These are phyloP conservation scores for Drosophila hawaiiensis DNA, from an alignment of 2,888 invertebrate species.

Conservation along the genomic window DNA sequence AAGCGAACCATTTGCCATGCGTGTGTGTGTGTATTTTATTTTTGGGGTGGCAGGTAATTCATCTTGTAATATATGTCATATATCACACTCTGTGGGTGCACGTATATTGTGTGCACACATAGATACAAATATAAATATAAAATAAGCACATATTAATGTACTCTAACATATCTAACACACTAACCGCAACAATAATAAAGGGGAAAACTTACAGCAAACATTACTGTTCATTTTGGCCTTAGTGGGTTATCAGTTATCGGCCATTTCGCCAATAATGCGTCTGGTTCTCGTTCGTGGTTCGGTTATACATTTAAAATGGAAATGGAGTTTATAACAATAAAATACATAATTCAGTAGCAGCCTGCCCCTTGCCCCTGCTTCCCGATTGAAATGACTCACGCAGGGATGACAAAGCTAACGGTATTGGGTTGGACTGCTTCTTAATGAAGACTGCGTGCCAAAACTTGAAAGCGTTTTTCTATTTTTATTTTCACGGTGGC, in stretches of 20 bases:
- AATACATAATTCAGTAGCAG: constrained; percentile 6
- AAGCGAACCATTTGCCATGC: constrained; percentile 18
- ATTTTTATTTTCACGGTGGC: not conserved
- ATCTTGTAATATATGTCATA: constrained; percentile 64
- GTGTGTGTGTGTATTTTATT: constrained; percentile 42
- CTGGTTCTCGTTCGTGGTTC: constrained; percentile 1
- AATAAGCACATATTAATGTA: constrained; percentile 14
- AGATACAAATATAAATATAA: constrained; percentile 15
- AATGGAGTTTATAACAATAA: constrained; percentile 15
- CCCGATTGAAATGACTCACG: constrained; percentile 43
- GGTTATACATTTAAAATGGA: constrained; percentile 6
- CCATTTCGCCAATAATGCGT: constrained; percentile 3
- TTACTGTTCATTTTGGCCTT: not conserved
- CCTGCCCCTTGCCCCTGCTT: not conserved
- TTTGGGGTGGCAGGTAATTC: constrained; percentile 73
- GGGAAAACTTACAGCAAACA: constrained; percentile 8
- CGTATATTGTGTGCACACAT: constrained; percentile 1
- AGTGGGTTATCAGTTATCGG: constrained; percentile 26
- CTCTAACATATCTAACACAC: not conserved
- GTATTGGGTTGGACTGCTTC: not conserved
- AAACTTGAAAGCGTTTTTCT: not conserved
- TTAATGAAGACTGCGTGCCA: not conserved
- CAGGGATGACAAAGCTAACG: constrained; percentile 34
- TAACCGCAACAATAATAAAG: constrained; percentile 5
- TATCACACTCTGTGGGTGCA: constrained; percentile 33